These are phyloP conservation scores for Saccostrea cuccullata DNA, from an alignment of 1,140 invertebrate species.

Conservation along the genomic window DNA sequence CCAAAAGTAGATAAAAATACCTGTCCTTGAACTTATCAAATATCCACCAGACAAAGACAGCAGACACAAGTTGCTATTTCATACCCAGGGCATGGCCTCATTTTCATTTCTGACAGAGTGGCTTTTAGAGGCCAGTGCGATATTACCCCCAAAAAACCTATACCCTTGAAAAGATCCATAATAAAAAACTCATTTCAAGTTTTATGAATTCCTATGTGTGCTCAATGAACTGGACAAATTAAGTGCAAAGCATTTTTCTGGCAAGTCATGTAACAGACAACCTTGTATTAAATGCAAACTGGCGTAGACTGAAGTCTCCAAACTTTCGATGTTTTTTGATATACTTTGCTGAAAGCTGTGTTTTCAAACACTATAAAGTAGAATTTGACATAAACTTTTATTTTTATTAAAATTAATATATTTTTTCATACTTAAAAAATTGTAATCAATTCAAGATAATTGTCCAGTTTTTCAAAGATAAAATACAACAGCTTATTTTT, in stretches of 20 bases:
- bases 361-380: too few relatives aligned
- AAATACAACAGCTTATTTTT: too few relatives aligned
- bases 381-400: too few relatives aligned
- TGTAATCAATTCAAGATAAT: too few relatives aligned
- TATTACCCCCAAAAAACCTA: neutral
- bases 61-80: neutral
- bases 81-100: conserved; percentile 2
- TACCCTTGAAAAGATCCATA: neutral
- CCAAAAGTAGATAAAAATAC: neutral
- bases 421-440: too few relatives aligned
- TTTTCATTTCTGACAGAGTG: neutral
- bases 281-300: neutral
- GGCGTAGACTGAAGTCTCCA: too few relatives aligned
- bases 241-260: conserved; percentile 7
- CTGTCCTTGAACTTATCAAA: neutral
- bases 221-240: neutral
- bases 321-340: too few relatives aligned
- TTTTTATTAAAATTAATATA: too few relatives aligned
- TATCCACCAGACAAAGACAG: neutral
- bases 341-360: too few relatives aligned
- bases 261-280: neutral
- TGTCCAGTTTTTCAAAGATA: too few relatives aligned
- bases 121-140: neutral
- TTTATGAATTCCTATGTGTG: neutral
- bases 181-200: neutral